phyloP scores from a whole-genome alignment of 2,797 vertebrate genomes.

The Nyctalus aviator region DNA sequence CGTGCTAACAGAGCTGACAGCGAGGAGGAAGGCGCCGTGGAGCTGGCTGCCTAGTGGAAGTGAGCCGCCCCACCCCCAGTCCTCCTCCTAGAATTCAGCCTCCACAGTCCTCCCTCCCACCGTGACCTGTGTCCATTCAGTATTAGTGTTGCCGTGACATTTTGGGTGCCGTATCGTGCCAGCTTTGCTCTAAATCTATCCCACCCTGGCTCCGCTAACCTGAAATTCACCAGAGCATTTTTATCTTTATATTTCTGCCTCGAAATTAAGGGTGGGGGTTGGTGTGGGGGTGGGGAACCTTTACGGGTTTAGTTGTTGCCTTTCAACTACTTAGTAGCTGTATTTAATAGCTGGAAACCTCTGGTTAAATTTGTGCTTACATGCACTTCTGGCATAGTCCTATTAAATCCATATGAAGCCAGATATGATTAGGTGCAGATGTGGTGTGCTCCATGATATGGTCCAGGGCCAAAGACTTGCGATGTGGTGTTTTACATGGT shows the following conservation, averaged over 20 bases:
- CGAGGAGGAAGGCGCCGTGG: conserved; percentile 94
- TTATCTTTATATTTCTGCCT: conserved; percentile 86
- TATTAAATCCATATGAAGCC: conserved; percentile 91
- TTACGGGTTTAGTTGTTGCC: conserved; percentile 87
- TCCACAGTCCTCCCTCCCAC: conserved; percentile 32
- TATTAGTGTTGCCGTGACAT: conserved; percentile 81
- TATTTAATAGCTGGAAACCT: conserved; percentile 88
- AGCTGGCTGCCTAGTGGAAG: conserved; percentile 91
- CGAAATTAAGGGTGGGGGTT: conserved; percentile 68
- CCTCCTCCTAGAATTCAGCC: conserved; percentile 23
- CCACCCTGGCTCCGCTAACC: conserved; percentile 71
- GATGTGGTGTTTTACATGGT: conserved; percentile 90
- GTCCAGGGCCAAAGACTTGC: conserved; percentile 88
- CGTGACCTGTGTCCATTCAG: conserved; percentile 70
- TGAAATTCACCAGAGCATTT: conserved; percentile 83
- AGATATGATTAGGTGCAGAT: conserved; percentile 91
- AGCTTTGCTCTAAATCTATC: conserved; percentile 78
- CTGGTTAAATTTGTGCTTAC: conserved; percentile 88
- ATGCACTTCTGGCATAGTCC: conserved; percentile 87
- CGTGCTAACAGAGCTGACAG: conserved; percentile 95
- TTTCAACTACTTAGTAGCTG: conserved; percentile 89
- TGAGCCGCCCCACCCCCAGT: background rate
- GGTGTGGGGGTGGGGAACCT: conserved; percentile 69
- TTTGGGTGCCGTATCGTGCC: conserved; percentile 78
- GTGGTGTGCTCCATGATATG: conserved; percentile 87